Conservation (phyloP, 1,140 invertebrate genomes). For the Asbolus verrucosus region DNA sequence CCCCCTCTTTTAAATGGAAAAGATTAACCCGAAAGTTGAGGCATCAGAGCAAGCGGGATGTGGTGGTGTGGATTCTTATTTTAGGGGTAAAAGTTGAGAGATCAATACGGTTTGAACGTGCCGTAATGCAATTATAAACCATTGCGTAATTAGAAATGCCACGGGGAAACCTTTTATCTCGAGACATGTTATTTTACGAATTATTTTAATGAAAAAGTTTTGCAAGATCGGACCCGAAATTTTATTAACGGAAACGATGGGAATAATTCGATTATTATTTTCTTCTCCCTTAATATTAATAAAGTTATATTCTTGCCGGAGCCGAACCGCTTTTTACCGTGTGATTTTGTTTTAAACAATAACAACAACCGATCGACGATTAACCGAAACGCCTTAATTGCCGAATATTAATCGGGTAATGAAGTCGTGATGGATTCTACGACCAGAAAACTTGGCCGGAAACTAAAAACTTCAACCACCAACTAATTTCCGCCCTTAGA, state of each 20-base stretch:
- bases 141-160: slow-evolving; percentile 58
- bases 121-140: slow-evolving; percentile 60
- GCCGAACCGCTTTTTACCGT: slow-evolving; percentile 14
- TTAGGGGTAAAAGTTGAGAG: slow-evolving; percentile 56
- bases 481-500: slow-evolving; percentile 6
- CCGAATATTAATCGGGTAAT: slow-evolving; percentile 23
- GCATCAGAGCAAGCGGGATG: slow-evolving; percentile 23
- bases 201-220: slow-evolving; percentile 60
- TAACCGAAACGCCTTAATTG: background rate
- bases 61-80: slow-evolving; percentile 51
- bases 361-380: slow-evolving; percentile 4
- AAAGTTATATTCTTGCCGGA: slow-evolving; percentile 20
- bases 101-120: slow-evolving; percentile 58
- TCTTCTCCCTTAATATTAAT: slow-evolving; percentile 40
- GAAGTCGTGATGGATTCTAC: slow-evolving; percentile 19
- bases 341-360: slow-evolving; percentile 24
- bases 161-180: slow-evolving; percentile 55
- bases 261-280: slow-evolving; percentile 54
- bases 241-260: slow-evolving; percentile 53
- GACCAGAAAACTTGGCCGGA: slow-evolving; percentile 4
- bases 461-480: slow-evolving; percentile 28
- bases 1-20: slow-evolving; percentile 51
- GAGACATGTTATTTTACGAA: slow-evolving; percentile 58
- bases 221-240: slow-evolving; percentile 45
- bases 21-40: slow-evolving; percentile 52